Percentiles rank a stretch among this genome's conserved stretches.
These are phyloP conservation scores for Caretta caretta DNA, from an alignment of 2,113 vertebrate genomes.

Conservation along the genomic window DNA sequence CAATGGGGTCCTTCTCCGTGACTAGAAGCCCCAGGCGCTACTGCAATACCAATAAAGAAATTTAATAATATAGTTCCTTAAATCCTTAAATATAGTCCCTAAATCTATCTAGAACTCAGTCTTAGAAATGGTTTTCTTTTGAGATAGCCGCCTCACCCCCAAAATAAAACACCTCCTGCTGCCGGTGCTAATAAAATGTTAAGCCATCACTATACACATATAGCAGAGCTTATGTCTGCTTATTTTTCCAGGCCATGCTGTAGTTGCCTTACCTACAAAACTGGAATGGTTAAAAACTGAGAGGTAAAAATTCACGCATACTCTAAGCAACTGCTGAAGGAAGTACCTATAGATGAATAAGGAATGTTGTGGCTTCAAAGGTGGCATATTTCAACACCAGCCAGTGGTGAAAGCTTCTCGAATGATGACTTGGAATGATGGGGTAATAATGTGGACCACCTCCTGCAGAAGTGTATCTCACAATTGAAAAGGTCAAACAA, in stretches of 20 bases:
- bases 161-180: conserved; percentile 39
- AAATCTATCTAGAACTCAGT: not conserved
- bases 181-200: not conserved
- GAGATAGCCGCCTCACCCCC: not conserved
- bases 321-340: conserved; percentile 35
- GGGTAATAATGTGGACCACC: not conserved
- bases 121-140: not conserved
- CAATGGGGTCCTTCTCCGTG: not conserved
- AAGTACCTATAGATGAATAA: conserved; percentile 45
- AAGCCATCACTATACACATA: not conserved
- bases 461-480: conserved; percentile 18
- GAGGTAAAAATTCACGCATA: not conserved
- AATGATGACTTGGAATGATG: conserved; percentile 8
- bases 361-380: conserved; percentile 20
- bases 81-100: no score
- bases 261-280: conserved; percentile 32
- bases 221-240: not conserved
- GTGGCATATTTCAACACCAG: conserved; percentile 27
- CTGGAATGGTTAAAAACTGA: not conserved
- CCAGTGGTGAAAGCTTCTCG: conserved; percentile 34
- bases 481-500: not conserved
- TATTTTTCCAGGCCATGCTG: conserved; percentile 8
- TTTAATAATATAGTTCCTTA: no score
- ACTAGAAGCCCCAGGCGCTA: not conserved
- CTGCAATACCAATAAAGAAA: no score